Evolutionary conservation across 2,888 invertebrate genomes (phyloP).

Genomic region (Chrysomela aeneicollis): DNA sequence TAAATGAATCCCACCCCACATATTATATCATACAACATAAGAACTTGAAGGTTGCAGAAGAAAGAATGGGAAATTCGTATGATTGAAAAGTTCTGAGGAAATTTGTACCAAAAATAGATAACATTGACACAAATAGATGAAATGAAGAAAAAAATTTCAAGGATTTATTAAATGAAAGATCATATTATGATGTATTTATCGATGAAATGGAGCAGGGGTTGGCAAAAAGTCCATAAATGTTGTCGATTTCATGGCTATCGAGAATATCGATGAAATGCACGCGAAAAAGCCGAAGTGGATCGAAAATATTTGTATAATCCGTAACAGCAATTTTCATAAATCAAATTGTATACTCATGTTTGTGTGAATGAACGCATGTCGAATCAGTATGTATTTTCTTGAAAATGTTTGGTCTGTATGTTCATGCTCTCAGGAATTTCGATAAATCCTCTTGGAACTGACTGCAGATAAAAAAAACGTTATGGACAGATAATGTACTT

Average conservation of each 20-base stretch:
- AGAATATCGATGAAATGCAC: background rate
- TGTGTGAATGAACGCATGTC: conserved; percentile 5
- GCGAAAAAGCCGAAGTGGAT: background rate
- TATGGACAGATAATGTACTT: background rate
- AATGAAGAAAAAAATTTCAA: too few species aligned
- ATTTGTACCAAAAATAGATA: too few species aligned
- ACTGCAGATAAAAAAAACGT: background rate
- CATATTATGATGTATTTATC: too few species aligned
- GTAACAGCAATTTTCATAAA: conserved; percentile 1
- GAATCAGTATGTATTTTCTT: background rate
- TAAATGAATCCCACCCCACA: too few species aligned
- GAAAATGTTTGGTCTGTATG: background rate
- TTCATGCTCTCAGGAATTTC: background rate
- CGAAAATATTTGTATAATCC: background rate
- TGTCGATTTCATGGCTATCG: background rate
- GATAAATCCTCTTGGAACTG: background rate
- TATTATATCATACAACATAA: too few species aligned
- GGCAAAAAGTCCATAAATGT: too few species aligned
- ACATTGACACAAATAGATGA: too few species aligned
- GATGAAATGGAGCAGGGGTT: too few species aligned
- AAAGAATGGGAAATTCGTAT: too few species aligned
- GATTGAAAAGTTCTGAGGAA: too few species aligned
- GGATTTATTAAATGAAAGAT: too few species aligned
- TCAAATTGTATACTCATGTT: background rate
- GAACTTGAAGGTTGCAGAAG: too few species aligned